These are phyloP conservation scores for Cephalopterus ornatus DNA, from an alignment of 2,113 vertebrate genomes.

Conservation along the genomic window DNA sequence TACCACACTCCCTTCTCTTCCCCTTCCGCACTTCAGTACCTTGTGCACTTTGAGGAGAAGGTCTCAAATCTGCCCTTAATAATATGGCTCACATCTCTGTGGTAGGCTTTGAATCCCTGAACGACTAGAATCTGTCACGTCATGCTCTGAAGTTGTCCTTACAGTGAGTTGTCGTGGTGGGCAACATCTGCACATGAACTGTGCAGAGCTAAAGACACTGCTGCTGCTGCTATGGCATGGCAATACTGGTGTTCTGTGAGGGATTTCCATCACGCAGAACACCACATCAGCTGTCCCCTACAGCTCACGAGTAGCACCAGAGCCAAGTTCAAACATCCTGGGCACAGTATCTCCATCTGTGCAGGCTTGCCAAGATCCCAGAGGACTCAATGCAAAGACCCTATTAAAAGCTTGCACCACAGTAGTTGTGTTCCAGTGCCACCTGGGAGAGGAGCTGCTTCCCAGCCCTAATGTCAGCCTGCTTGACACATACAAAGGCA, in stretches of 20 bases:
- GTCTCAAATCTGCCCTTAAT: not conserved
- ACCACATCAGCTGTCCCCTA: not conserved
- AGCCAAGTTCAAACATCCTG: not conserved
- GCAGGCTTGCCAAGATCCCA: not conserved
- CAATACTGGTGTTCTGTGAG: not conserved
- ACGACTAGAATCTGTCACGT: rapidly evolving
- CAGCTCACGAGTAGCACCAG: not conserved
- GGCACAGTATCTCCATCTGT: not conserved
- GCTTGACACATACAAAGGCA: not conserved
- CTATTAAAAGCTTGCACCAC: not conserved
- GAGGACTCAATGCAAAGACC: not conserved
- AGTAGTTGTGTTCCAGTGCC: not conserved
- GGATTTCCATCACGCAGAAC: not conserved
- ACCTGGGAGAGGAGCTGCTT: not conserved
- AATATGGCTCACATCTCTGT: not conserved
- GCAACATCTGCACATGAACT: not conserved
- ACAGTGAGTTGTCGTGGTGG: not conserved
- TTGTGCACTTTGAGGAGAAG: rapidly evolving
- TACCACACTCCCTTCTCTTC: not conserved
- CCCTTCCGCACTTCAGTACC: not conserved
- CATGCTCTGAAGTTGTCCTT: not conserved
- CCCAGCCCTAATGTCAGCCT: not conserved
- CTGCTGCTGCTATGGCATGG: not conserved
- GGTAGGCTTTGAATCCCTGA: not conserved
- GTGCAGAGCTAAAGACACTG: not conserved